These are phyloP conservation scores for Drosophila obscura DNA, from an alignment of 1,140 invertebrate species.

Conservation along the genomic window DNA sequence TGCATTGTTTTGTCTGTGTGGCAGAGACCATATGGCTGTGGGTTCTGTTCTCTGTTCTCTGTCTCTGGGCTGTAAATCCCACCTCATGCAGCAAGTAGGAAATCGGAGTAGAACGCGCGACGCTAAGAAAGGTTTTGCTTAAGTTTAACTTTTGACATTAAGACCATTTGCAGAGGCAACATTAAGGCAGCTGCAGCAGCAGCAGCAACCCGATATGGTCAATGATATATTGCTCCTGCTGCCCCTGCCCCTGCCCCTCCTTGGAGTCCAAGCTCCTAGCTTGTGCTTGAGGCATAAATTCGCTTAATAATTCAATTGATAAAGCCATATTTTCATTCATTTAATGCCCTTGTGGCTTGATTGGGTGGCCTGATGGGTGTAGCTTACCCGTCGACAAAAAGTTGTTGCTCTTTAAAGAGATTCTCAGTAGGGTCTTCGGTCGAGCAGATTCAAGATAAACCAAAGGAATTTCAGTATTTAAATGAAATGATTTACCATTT, in stretches of 20 bases:
- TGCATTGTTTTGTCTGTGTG: not conserved
- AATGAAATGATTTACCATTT: not conserved
- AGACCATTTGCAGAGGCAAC: slow-evolving; percentile 69
- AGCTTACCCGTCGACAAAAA: not conserved
- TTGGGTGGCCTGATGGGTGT: not conserved
- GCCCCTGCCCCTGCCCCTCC: not conserved
- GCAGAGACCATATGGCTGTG: too few species aligned
- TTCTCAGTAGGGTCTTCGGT: too few species aligned
- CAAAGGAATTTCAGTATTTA: not conserved
- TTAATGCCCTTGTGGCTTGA: slow-evolving; percentile 22
- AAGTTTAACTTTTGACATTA: slow-evolving; percentile 77
- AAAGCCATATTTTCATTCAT: slow-evolving; percentile 51
- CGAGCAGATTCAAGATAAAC: not conserved
- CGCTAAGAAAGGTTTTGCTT: slow-evolving; percentile 56
- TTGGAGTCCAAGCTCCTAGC: slow-evolving; percentile 9
- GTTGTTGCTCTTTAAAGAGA: not conserved
- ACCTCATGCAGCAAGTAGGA: slow-evolving; percentile 1
- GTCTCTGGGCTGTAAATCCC: not conserved
- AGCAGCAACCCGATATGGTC: slow-evolving; percentile 67
- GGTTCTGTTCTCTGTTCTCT: too few species aligned
- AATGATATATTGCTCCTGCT: slow-evolving; percentile 58
- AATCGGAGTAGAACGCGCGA: slow-evolving; percentile 16
- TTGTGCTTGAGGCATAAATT: slow-evolving; percentile 57
- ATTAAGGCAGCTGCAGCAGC: slow-evolving; percentile 39
- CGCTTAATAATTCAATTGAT: slow-evolving; percentile 74